Conservation (phyloP, 2,797 vertebrate genomes). For the Sciurus carolinensis region DNA sequence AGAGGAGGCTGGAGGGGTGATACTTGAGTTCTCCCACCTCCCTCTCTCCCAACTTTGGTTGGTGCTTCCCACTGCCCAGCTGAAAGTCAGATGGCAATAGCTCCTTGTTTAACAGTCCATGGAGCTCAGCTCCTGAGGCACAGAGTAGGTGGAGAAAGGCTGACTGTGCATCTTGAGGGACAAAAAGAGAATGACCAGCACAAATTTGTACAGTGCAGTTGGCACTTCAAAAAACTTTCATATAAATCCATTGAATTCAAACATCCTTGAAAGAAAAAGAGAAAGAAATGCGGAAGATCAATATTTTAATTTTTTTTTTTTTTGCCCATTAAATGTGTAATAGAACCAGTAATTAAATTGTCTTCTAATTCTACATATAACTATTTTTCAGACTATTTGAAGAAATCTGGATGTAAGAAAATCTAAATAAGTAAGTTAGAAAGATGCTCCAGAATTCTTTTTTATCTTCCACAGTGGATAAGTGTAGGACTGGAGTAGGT, state of each 20-base stretch:
- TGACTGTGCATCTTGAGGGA: neutral
- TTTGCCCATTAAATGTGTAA: slow-evolving; percentile 1
- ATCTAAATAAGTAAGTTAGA: neutral
- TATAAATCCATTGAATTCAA: slow-evolving; percentile 1
- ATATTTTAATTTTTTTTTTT: neutral
- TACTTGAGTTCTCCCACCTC: neutral
- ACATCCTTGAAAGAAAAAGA: neutral
- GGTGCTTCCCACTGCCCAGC: neutral
- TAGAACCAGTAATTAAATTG: slow-evolving; percentile 19
- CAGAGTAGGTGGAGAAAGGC: neutral
- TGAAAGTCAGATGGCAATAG: neutral
- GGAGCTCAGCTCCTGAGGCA: neutral
- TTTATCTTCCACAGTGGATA: neutral
- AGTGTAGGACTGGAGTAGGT: neutral
- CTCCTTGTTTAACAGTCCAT: neutral
- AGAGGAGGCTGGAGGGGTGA: neutral
- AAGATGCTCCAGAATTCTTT: neutral
- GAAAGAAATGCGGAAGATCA: slow-evolving; percentile 6
- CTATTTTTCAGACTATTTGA: neutral
- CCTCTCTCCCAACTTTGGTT: neutral
- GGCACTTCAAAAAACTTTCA: neutral
- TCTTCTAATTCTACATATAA: neutral
- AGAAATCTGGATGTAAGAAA: neutral
- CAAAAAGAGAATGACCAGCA: neutral
- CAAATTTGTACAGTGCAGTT: neutral